phyloP scores from a whole-genome alignment of 2,888 invertebrate genomes.

The Sepioteuthis lessoniana region DNA sequence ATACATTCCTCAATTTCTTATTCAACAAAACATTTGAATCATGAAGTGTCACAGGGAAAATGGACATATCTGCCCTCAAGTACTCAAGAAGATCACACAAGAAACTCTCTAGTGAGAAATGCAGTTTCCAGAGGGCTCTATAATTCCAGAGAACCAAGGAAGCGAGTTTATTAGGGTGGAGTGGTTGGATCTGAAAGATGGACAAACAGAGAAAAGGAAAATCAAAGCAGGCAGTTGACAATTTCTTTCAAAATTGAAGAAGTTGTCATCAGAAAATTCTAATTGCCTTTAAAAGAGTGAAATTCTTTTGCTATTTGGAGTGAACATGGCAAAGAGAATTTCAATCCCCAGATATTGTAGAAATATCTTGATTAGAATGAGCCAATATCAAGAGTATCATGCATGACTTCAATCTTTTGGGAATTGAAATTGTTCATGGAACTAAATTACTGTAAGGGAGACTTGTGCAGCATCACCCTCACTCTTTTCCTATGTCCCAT shows the following conservation, averaged over 20 bases:
- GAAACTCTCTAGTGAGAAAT: neutral
- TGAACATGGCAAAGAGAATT: neutral
- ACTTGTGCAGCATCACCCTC: neutral
- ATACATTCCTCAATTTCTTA: neutral
- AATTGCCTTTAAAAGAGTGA: neutral
- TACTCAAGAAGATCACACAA: neutral
- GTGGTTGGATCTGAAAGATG: neutral
- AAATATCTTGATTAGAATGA: neutral
- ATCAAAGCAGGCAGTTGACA: neutral
- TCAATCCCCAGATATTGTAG: neutral
- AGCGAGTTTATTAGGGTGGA: neutral
- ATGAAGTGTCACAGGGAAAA: neutral
- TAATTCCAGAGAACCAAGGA: neutral
- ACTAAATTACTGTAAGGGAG: neutral
- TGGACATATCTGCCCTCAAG: neutral
- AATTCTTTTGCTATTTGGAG: neutral
- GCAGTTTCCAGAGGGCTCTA: neutral
- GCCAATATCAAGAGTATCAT: neutral
- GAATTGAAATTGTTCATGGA: neutral
- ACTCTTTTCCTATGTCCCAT: neutral
- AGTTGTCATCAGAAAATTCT: neutral
- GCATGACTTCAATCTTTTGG: neutral
- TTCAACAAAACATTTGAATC: neutral
- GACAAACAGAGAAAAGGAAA: neutral
- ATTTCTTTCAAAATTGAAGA: too few relatives aligned